Base-by-base conservation (phyloP, 2,113 vertebrate species). In the Pachycephala philippinensis region DNA sequence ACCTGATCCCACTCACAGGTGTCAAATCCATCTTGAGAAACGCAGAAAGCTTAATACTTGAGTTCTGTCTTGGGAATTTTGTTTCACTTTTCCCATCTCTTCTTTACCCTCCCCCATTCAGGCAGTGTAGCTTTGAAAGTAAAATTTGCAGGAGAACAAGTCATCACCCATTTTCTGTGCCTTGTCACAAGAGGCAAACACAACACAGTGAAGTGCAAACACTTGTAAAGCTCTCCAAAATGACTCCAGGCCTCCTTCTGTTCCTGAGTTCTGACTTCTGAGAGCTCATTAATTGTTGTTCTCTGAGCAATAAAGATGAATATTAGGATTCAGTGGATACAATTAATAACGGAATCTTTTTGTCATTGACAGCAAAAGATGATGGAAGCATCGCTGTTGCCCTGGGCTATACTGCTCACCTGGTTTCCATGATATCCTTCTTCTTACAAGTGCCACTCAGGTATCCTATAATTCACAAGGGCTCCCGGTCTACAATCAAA, bases 391-490 rank as follows among this genome's bases (percentile, higher is more conserved):
- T 99, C 47, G 99, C 99, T 3, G 99, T 99, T 56, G 99, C 99
- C 89, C 98, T 99, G 95, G 99, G 99, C 96, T 99, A 99, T 96
- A 99, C 99, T 0, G 98, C 99, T 65, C 99, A 99, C 97, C 97
- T 99, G 98, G 99, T 99, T 91, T 98, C 99, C 88, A 99, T 99
- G 99, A 99, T 99, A 82, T 99, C 99, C 63, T 99, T 98, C 98
- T 99, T 99, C 98, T 98, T 99, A 49, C 99, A 99, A 98, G 98
- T 99, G 89, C 99, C 99, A 80, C 98, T 99, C 96, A 98, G 99
- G 97, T 99, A 99, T 97, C 99, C 99, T 6, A 98, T 99, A 78
- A 98, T 99, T 95, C 99, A 99, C 97, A 99, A 99, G 95, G 99
- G 99, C 66, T 99, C 99, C 68, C 98, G 99, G 72, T 99, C 99